Conservation (phyloP, 2,797 vertebrate genomes). For the Artibeus lituratus region DNA sequence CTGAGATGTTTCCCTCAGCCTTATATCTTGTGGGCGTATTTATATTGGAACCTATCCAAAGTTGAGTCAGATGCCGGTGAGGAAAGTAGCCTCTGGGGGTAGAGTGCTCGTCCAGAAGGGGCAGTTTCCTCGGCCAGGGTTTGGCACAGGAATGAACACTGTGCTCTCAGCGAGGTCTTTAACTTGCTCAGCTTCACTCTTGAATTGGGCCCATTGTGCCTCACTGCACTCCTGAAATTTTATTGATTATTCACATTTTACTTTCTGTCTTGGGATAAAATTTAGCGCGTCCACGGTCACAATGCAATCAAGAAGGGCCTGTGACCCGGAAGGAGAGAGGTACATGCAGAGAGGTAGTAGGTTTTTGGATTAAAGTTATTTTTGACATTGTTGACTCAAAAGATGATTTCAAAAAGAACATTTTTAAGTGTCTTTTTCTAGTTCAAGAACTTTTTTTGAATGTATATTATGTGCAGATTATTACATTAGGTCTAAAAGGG, state of each 20-base stretch:
- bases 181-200: not conserved
- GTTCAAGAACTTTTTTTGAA: not conserved
- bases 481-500: not conserved
- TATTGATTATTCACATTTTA: conserved; percentile 41
- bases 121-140: not conserved
- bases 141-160: not conserved
- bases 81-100: not conserved
- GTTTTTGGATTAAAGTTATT: not conserved
- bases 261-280: conserved; percentile 37
- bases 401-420: conserved; percentile 17
- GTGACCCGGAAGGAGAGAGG: not conserved
- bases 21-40: conserved; percentile 25
- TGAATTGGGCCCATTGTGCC: conserved; percentile 46
- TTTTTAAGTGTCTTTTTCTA: not conserved
- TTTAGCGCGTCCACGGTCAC: not conserved
- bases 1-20: not conserved
- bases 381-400: not conserved
- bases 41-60: conserved; percentile 48
- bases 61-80: conserved; percentile 21
- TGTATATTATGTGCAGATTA: not conserved
- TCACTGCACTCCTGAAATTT: conserved; percentile 31
- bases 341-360: not conserved
- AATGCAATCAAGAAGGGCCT: not conserved
- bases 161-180: not conserved
- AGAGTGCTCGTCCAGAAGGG: not conserved